phyloP scores from a whole-genome alignment of 1,140 invertebrate genomes.

The Drosophila biarmipes region DNA sequence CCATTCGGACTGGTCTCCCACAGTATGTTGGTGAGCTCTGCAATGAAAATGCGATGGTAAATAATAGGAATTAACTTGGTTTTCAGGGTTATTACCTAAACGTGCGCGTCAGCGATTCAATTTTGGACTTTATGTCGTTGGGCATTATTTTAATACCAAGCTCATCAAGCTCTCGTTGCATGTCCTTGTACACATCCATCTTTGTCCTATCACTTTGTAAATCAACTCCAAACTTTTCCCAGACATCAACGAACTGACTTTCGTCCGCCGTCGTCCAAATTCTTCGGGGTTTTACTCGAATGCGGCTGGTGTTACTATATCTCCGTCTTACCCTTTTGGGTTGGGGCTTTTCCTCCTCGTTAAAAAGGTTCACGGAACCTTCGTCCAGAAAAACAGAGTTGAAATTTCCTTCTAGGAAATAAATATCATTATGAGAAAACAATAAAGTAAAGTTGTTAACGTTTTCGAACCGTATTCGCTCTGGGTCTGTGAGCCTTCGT shows the following conservation, averaged over 20 bases:
- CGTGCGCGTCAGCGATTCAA: slow-evolving; percentile 30
- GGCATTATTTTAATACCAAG: slow-evolving; percentile 6
- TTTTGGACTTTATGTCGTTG: slow-evolving; percentile 31
- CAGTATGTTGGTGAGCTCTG: slow-evolving; percentile 10
- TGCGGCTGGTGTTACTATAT: background rate
- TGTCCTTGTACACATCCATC: slow-evolving; percentile 27
- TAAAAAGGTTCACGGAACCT: slow-evolving; percentile 1
- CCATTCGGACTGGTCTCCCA: slow-evolving; percentile 27
- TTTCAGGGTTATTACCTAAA: slow-evolving; percentile 24
- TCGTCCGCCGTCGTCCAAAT: slow-evolving; percentile 28
- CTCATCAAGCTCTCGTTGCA: slow-evolving; percentile 6
- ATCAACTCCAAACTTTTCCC: slow-evolving; percentile 16
- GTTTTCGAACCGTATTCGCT: background rate
- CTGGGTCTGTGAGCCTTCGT: background rate
- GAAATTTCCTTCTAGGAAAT: background rate
- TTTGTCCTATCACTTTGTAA: slow-evolving; percentile 23
- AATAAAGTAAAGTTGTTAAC: background rate
- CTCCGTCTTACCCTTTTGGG: background rate
- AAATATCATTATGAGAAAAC: background rate
- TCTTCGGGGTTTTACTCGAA: background rate
- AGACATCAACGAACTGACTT: slow-evolving; percentile 24
- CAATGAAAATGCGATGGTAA: background rate
- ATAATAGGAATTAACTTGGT: background rate
- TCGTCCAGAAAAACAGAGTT: slow-evolving; percentile 27
- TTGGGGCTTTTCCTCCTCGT: background rate